These are phyloP conservation scores for Cerceris ruficornis DNA, from an alignment of 2,888 invertebrate genomes.

Conservation along the genomic window DNA sequence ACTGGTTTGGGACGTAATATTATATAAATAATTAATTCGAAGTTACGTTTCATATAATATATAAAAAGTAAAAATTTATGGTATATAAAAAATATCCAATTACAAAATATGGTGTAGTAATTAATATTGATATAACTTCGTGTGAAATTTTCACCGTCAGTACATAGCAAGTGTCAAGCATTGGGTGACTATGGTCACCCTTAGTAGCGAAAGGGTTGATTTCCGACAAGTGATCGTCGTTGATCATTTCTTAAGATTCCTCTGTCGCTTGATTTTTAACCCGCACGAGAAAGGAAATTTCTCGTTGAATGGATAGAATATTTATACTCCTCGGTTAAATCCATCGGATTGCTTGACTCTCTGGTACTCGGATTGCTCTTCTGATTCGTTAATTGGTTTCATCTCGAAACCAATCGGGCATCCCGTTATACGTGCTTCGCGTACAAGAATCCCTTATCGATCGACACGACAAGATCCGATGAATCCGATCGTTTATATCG, in stretches of 20 bases:
- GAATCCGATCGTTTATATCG: background rate
- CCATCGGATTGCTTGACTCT: conserved; percentile 25
- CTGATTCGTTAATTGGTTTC: conserved; percentile 31
- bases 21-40: too few species aligned
- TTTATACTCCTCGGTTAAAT: conserved; percentile 35
- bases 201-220: too few species aligned
- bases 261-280: background rate
- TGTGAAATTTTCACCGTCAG: too few species aligned
- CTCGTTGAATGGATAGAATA: background rate
- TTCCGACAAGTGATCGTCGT: too few species aligned
- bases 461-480: conserved; percentile 4
- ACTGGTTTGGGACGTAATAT: too few species aligned
- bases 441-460: conserved; percentile 14
- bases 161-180: too few species aligned
- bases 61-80: too few species aligned
- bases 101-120: too few species aligned
- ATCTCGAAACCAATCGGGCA: conserved; percentile 27
- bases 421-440: conserved; percentile 18
- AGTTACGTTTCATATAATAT: too few species aligned
- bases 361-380: conserved; percentile 25
- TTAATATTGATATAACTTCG: too few species aligned
- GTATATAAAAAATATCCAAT: too few species aligned
- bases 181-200: too few species aligned
- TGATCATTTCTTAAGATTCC: background rate
- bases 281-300: background rate